A percentile compares a stretch with the other conserved stretches of the same genome.
phyloP scores from a whole-genome alignment of 2,113 vertebrate species.

The Dicentrarchus labrax region DNA sequence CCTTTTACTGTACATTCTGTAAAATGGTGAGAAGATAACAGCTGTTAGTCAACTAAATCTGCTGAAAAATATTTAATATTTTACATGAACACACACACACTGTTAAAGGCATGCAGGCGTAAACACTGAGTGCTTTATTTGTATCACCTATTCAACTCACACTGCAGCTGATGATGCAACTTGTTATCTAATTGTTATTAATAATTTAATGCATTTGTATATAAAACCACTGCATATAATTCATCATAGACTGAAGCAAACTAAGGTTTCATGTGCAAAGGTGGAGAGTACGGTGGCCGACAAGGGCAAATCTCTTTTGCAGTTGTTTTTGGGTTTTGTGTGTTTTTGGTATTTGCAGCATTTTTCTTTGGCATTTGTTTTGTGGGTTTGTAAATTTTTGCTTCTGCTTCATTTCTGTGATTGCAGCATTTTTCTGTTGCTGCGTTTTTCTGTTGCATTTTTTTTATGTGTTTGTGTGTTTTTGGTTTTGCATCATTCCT shows the following conservation, averaged over 20 bases:
- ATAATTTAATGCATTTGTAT: background rate
- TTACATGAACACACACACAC: background rate
- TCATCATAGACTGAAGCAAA: background rate
- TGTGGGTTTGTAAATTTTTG: too few relatives aligned
- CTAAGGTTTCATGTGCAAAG: conserved; percentile 16
- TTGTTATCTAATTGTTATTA: conserved; percentile 5
- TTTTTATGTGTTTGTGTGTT: too few relatives aligned
- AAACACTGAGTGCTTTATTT: background rate
- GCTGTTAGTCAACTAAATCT: conserved; percentile 25
- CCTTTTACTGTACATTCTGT: conserved; percentile 19
- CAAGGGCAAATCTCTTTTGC: too few relatives aligned
- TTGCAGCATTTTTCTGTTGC: too few relatives aligned
- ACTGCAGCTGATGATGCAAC: background rate
- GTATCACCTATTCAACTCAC: conserved; percentile 5
- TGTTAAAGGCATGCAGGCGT: background rate
- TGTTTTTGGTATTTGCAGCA: too few relatives aligned
- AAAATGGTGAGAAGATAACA: conserved; percentile 20
- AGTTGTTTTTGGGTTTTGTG: too few relatives aligned
- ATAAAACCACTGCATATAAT: background rate
- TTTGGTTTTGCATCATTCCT: too few relatives aligned
- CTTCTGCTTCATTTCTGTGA: too few relatives aligned
- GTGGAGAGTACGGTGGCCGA: too few relatives aligned
- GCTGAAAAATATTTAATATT: background rate
- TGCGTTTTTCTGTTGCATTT: too few relatives aligned
- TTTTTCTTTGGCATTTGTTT: too few relatives aligned